Evolutionary conservation across 2,888 invertebrate genomes (phyloP).

Genomic region (Amphipyra berbera): DNA sequence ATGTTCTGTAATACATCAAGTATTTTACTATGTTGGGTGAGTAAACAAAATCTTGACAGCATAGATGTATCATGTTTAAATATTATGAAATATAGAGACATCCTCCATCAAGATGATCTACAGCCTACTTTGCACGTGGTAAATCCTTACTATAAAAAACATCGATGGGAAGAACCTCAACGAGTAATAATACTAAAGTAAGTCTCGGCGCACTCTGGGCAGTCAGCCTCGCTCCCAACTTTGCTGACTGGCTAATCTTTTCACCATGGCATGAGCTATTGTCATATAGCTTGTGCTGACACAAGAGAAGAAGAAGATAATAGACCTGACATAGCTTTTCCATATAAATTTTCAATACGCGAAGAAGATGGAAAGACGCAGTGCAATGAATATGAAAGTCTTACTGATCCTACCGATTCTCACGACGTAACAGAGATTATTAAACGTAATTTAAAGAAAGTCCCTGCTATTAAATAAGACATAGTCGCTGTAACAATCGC

Average conservation of each 20-base stretch:
- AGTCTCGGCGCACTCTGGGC: too few relatives aligned
- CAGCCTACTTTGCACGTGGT: neutral
- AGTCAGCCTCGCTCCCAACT: too few relatives aligned
- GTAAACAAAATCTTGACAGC: neutral
- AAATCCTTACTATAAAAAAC: too few relatives aligned
- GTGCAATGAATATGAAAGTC: neutral
- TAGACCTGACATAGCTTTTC: too few relatives aligned
- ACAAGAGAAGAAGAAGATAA: neutral
- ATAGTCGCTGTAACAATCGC: conserved; percentile 35
- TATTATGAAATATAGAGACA: neutral
- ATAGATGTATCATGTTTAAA: conserved; percentile 22
- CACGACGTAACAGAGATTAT: neutral
- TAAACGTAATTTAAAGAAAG: conserved; percentile 5
- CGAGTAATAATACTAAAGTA: too few relatives aligned
- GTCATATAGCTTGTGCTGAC: too few relatives aligned
- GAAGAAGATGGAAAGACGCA: neutral
- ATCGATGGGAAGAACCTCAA: too few relatives aligned
- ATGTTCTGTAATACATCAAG: neutral
- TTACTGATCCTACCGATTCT: neutral
- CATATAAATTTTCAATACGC: neutral
- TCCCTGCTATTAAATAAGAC: conserved; percentile 4
- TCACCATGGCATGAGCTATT: too few relatives aligned
- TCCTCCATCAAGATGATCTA: conserved; percentile 9
- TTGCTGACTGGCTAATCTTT: too few relatives aligned
- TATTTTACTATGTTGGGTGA: neutral